phyloP scores from a whole-genome alignment of 2,113 vertebrate genomes.

The Larimichthys polyactis region DNA sequence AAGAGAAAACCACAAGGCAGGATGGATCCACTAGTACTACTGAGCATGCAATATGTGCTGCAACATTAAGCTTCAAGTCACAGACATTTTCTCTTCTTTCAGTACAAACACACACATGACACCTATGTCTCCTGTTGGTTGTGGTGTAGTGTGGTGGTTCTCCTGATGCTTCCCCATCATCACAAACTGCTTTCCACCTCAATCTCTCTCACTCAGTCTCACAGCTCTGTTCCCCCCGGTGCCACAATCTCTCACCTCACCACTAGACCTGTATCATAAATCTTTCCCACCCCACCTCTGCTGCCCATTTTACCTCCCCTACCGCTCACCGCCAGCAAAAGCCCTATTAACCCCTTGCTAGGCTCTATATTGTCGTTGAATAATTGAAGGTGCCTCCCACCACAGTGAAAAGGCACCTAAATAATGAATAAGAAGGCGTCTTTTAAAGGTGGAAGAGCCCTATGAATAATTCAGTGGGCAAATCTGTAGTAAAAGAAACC shows the following conservation, averaged over 20 bases:
- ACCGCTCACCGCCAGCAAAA: constrained; percentile 71
- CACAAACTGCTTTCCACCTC: constrained; percentile 34
- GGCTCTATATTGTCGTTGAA: constrained; percentile 84
- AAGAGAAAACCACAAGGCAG: not conserved
- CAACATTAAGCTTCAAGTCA: constrained; percentile 28
- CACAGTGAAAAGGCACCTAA: constrained; percentile 77
- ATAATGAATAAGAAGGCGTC: constrained; percentile 80
- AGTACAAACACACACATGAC: constrained; percentile 28
- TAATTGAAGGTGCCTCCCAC: constrained; percentile 81
- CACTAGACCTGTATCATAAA: constrained; percentile 76
- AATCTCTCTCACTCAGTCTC: constrained; percentile 56
- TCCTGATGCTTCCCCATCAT: constrained; percentile 53
- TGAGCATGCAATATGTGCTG: constrained; percentile 2
- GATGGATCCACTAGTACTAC: not conserved
- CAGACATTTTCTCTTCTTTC: constrained; percentile 17
- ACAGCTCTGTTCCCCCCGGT: constrained; percentile 63
- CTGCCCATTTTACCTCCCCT: constrained; percentile 65
- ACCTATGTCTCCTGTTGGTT: constrained; percentile 5
- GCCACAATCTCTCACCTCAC: constrained; percentile 68
- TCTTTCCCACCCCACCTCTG: constrained; percentile 63
- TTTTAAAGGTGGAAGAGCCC: constrained; percentile 82
- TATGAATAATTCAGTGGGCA: constrained; percentile 81
- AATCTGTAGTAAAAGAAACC: constrained; percentile 82
- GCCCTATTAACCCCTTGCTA: constrained; percentile 84
- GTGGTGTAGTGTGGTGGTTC: constrained; percentile 17